These are phyloP conservation scores for Dryobotodes eremita DNA, from an alignment of 2,888 invertebrate genomes.

Conservation along the genomic window DNA sequence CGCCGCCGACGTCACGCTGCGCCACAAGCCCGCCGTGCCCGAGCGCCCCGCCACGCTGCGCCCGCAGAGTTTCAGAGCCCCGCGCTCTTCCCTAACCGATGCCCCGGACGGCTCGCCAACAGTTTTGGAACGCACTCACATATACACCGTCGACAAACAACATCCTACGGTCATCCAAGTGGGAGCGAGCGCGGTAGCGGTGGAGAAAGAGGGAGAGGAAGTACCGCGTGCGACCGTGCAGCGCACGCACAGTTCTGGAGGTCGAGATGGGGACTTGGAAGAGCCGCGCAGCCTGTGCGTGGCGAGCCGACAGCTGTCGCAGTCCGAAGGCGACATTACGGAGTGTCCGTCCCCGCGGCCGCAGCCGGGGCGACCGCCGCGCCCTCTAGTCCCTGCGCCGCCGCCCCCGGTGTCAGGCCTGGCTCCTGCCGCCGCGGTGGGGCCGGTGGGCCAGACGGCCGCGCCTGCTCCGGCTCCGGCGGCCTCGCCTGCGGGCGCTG, in stretches of 20 bases:
- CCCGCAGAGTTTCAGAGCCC: conserved; percentile 89
- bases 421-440: conserved; percentile 65
- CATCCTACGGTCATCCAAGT: conserved; percentile 93
- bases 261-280: conserved; percentile 85
- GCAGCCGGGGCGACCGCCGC: conserved; percentile 79
- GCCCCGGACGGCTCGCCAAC: conserved; percentile 80
- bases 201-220: conserved; percentile 72
- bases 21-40: conserved; percentile 95
- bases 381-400: conserved; percentile 82
- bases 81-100: conserved; percentile 78
- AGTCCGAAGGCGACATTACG: conserved; percentile 92
- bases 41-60: conserved; percentile 94
- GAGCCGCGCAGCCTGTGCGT: conserved; percentile 81
- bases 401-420: conserved; percentile 68
- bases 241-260: conserved; percentile 87
- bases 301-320: conserved; percentile 88
- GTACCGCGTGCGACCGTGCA: conserved; percentile 82
- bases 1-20: conserved; percentile 88
- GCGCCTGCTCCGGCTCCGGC: conserved; percentile 27
- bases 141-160: conserved; percentile 94
- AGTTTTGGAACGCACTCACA: conserved; percentile 92
- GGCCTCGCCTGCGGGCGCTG: conserved; percentile 70
- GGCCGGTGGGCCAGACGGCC: conserved; percentile 35
- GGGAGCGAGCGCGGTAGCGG: conserved; percentile 71
- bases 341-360: conserved; percentile 86